phyloP scores from a whole-genome alignment of 92 coral and sea anemone genomes.

The Siderastrea siderea region DNA sequence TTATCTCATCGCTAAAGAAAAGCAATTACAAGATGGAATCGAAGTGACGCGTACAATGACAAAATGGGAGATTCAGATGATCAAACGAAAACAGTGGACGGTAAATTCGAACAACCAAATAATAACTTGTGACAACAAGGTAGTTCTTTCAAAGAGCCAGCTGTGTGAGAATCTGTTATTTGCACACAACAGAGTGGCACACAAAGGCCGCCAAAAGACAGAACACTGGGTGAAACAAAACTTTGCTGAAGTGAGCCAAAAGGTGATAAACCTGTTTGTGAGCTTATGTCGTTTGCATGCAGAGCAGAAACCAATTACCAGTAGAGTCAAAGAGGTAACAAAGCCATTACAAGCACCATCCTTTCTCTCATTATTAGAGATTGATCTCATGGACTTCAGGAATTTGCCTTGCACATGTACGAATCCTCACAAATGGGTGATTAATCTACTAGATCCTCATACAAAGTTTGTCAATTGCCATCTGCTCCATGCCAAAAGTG shows the following conservation, averaged over 20 bases:
- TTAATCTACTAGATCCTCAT: constrained; percentile 55
- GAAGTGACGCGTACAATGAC: background rate
- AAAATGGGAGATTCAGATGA: background rate
- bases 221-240: constrained; percentile 41
- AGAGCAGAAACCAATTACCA: constrained; percentile 49
- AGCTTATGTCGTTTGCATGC: constrained; percentile 36
- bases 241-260: constrained; percentile 48
- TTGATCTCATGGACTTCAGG: constrained; percentile 39
- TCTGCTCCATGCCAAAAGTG: constrained; percentile 22
- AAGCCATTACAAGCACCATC: constrained; percentile 28
- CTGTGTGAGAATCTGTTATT: background rate
- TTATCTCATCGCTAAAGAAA: background rate
- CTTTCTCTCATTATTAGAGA: constrained; percentile 33
- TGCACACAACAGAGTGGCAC: constrained; percentile 44
- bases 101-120: constrained; percentile 1
- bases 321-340: constrained; percentile 45
- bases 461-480: constrained; percentile 26
- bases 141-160: background rate
- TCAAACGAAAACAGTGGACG: constrained; percentile 42
- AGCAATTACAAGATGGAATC: background rate
- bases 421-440: constrained; percentile 42
- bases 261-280: constrained; percentile 31
- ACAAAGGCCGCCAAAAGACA: constrained; percentile 58
- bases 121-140: constrained; percentile 15
- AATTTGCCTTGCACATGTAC: constrained; percentile 36